These are phyloP conservation scores for Drosophila sordidula DNA, from an alignment of 2,888 invertebrate species.

Conservation along the genomic window DNA sequence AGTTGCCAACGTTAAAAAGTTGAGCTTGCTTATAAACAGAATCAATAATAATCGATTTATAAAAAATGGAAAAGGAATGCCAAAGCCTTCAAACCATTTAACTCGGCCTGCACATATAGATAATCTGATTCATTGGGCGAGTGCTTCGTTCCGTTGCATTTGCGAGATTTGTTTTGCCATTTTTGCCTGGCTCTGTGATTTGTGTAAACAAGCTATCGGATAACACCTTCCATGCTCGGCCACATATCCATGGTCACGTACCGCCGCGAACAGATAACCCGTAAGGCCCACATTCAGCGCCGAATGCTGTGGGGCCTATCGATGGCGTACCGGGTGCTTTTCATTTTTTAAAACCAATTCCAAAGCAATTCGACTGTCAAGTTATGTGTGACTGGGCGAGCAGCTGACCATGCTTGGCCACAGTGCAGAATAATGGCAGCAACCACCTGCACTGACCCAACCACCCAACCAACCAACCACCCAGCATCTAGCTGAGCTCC, in stretches of 20 bases:
- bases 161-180: conserved; percentile 6
- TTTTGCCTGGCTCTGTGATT: conserved; percentile 32
- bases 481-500: neutral
- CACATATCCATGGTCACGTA: conserved; percentile 19
- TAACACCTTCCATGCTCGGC: conserved; percentile 14
- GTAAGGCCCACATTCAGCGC: neutral
- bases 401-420: conserved; percentile 44
- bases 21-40: too few species aligned
- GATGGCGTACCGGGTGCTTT: neutral
- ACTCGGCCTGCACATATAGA: neutral
- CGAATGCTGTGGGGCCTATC: neutral
- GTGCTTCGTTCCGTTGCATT: conserved; percentile 7
- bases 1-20: too few species aligned
- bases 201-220: conserved; percentile 26
- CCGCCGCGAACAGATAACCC: conserved; percentile 4
- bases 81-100: neutral
- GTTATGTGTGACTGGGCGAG: conserved; percentile 50
- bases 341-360: conserved; percentile 59
- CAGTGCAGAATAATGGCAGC: conserved; percentile 20
- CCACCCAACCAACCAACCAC: neutral
- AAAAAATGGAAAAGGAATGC: neutral
- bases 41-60: too few species aligned
- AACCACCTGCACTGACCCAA: neutral
- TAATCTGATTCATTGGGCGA: conserved; percentile 5
- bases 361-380: conserved; percentile 59